Conservation (phyloP, 2,888 invertebrate genomes). For the Disparrhopalites patrizii region DNA sequence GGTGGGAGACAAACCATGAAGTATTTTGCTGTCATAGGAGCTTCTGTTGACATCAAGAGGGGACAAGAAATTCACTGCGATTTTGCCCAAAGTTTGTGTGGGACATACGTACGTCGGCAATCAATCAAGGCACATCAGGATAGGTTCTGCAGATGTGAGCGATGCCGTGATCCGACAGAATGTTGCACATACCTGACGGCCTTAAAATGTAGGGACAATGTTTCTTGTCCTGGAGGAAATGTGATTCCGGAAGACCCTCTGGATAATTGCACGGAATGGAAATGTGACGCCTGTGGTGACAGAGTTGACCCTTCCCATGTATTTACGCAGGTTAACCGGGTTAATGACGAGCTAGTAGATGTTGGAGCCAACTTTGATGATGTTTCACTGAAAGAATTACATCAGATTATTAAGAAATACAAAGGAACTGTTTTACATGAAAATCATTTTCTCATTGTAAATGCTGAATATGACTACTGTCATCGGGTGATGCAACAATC, state of each 20-base stretch:
- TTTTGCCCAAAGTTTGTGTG: constrained; percentile 14
- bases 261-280: constrained; percentile 11
- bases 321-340: background rate
- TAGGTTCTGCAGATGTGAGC: constrained; percentile 24
- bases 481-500: background rate
- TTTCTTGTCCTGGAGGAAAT: constrained; percentile 20
- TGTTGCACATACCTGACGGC: constrained; percentile 24
- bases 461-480: constrained; percentile 21
- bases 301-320: background rate
- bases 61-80: constrained; percentile 12
- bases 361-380: background rate
- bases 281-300: constrained; percentile 19
- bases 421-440: constrained; percentile 15
- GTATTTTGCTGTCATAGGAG: constrained; percentile 2
- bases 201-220: constrained; percentile 19
- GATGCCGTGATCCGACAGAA: constrained; percentile 30
- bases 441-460: constrained; percentile 26
- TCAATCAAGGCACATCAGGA: constrained; percentile 14
- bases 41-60: constrained; percentile 16
- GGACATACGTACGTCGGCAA: constrained; percentile 19
- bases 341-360: background rate
- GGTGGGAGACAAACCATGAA: constrained; percentile 12
- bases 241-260: constrained; percentile 8
- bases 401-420: constrained; percentile 10
- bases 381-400: background rate